phyloP scores from a whole-genome alignment of 2,888 invertebrate genomes.

The Nasonia oneida region DNA sequence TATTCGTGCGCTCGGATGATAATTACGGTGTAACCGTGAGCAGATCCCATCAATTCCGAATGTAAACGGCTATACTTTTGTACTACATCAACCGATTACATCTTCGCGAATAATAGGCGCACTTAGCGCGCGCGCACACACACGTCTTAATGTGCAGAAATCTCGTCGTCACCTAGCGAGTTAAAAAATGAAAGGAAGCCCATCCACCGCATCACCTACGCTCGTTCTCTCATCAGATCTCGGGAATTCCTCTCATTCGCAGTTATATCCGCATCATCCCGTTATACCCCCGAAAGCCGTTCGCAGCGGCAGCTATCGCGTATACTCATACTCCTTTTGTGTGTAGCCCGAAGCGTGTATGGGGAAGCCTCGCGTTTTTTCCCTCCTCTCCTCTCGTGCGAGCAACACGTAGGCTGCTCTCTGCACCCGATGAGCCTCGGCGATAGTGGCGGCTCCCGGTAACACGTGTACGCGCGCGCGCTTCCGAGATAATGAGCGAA shows the following conservation, averaged over 20 bases:
- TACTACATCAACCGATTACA: background rate
- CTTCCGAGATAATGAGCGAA: slow-evolving; percentile 46
- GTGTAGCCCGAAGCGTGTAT: background rate
- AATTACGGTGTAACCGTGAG: no score
- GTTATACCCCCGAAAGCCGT: background rate
- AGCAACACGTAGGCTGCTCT: background rate
- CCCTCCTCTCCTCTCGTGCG: slow-evolving; percentile 3
- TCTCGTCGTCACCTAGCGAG: background rate
- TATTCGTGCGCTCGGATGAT: no score
- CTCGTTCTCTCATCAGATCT: background rate
- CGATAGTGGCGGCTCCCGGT: slow-evolving; percentile 13
- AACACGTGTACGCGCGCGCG: slow-evolving; percentile 46
- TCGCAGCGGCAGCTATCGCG: background rate
- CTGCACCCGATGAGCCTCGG: slow-evolving; percentile 10
- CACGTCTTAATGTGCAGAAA: background rate
- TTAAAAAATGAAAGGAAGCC: background rate
- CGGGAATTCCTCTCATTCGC: background rate
- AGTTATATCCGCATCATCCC: background rate
- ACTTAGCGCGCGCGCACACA: background rate
- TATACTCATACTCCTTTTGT: background rate
- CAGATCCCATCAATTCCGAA: background rate
- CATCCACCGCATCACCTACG: background rate
- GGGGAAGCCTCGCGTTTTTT: background rate
- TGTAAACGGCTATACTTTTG: background rate
- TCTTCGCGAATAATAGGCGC: background rate